These are phyloP conservation scores for Aramus guarauna DNA, from an alignment of 2,113 vertebrate genomes.

Conservation along the genomic window DNA sequence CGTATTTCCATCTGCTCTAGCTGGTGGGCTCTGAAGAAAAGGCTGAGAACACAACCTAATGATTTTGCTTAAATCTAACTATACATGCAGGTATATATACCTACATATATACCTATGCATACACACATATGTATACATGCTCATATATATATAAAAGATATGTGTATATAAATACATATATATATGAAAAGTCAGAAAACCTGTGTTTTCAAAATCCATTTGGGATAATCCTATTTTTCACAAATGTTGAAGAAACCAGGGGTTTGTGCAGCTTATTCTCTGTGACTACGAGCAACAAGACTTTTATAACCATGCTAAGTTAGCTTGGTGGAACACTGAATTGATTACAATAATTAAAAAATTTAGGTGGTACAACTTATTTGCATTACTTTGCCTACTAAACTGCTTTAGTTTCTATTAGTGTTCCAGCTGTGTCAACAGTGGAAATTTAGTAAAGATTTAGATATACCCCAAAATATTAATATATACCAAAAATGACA, in stretches of 20 bases:
- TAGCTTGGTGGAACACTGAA: not conserved
- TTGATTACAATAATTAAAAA: not conserved
- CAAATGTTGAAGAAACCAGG: not conserved
- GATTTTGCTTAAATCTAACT: not conserved
- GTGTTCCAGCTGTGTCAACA: not conserved
- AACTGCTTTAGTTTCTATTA: not conserved
- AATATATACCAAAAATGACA: not conserved
- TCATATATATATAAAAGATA: too few species aligned
- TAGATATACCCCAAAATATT: not conserved
- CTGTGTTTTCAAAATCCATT: not conserved
- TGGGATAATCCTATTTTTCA: not conserved
- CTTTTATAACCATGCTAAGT: not conserved
- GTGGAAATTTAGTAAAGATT: not conserved
- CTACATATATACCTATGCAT: rapidly evolving
- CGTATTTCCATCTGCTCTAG: not conserved
- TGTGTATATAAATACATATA: too few species aligned
- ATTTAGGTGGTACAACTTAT: not conserved
- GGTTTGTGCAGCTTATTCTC: not conserved
- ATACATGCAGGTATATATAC: not conserved
- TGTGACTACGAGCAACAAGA: not conserved
- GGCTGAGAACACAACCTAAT: not conserved
- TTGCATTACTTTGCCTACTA: not conserved
- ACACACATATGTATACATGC: too few species aligned
- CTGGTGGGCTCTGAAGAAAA: not conserved
- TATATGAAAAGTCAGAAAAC: not conserved